phyloP scores from a whole-genome alignment of 2,888 invertebrate genomes.

The Nyleta sp. region DNA sequence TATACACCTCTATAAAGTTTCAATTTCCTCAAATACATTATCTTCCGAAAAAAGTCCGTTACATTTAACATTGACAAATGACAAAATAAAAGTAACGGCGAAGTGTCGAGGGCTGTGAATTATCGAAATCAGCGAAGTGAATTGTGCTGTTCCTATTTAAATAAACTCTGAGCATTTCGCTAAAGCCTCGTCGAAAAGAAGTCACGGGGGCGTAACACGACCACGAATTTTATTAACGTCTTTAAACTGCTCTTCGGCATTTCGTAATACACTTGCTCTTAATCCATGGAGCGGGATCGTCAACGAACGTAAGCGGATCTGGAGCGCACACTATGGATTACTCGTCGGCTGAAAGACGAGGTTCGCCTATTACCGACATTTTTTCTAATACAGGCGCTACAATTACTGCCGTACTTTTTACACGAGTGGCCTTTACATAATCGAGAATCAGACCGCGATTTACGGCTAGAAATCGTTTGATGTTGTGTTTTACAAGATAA shows the following conservation, averaged over 20 bases:
- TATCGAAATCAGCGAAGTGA: constrained; percentile 5
- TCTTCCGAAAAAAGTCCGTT: neutral
- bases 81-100: neutral
- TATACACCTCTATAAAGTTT: neutral
- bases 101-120: neutral
- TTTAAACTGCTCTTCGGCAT: constrained; percentile 49
- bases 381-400: constrained; percentile 25
- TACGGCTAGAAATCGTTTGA: constrained; percentile 1
- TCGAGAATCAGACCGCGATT: constrained; percentile 19
- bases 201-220: constrained; percentile 21
- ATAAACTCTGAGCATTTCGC: constrained; percentile 3
- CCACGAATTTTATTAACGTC: constrained; percentile 51
- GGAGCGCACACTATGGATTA: constrained; percentile 42
- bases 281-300: constrained; percentile 57
- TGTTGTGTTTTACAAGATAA: constrained; percentile 1
- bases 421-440: constrained; percentile 6
- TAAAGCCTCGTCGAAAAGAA: constrained; percentile 20
- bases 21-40: neutral
- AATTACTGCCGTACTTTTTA: constrained; percentile 35
- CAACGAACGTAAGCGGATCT: constrained; percentile 58
- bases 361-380: constrained; percentile 32
- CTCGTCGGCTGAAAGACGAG: constrained; percentile 35
- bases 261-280: constrained; percentile 56
- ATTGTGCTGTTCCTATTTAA: constrained; percentile 19
- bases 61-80: neutral